Evolutionary conservation across 2,113 vertebrate genomes (phyloP).

Genomic region (Cairina moschata): DNA sequence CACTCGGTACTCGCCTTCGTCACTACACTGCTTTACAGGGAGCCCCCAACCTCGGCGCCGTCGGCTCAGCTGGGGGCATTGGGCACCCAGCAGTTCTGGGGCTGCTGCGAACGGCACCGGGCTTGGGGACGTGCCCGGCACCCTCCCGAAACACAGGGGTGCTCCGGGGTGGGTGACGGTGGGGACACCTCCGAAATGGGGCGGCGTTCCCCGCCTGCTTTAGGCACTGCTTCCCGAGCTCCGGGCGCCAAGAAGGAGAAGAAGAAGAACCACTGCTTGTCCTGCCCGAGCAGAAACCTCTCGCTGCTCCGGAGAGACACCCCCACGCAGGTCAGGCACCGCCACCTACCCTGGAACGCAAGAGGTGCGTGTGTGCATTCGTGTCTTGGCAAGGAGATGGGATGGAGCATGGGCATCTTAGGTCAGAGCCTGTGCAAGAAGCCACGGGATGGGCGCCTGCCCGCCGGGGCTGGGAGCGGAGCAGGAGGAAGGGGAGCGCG

Average conservation of each 20-base stretch:
- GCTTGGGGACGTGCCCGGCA: background rate
- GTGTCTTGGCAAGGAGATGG: background rate
- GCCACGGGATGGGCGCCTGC: background rate
- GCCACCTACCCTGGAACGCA: background rate
- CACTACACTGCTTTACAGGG: background rate
- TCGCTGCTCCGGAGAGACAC: background rate
- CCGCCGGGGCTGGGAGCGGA: background rate
- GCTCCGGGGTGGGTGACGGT: background rate
- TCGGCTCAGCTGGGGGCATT: background rate
- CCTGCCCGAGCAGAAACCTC: background rate
- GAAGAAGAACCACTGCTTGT: background rate
- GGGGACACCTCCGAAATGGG: background rate
- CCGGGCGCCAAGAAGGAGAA: background rate
- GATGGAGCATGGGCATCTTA: background rate
- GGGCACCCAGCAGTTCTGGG: background rate
- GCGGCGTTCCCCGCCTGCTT: background rate
- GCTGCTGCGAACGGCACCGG: background rate
- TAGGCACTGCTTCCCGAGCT: conserved; percentile 6
- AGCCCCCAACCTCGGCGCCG: background rate
- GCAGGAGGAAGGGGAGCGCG: background rate
- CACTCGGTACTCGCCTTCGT: background rate
- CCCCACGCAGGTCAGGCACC: background rate
- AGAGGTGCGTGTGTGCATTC: background rate
- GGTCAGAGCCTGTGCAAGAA: background rate
- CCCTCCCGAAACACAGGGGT: background rate